Evolutionary conservation across 2,888 invertebrate species (phyloP), one percentile per base, ranked within the genome.

Genomic region (Eulithis testata): DNA sequence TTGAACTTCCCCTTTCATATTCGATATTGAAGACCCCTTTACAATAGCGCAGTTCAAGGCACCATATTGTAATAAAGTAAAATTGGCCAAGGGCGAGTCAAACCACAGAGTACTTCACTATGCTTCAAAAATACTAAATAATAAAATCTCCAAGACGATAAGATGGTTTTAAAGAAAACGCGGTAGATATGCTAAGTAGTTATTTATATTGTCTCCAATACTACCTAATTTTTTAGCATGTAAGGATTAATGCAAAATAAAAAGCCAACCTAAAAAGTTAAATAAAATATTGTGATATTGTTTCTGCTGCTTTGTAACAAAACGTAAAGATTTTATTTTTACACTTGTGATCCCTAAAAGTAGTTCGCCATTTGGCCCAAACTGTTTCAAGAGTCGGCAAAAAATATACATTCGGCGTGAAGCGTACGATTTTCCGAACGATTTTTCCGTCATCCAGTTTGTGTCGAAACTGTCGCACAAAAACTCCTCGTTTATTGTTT

Each of bases 41-140:
- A 53, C 60, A 53, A 49, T 53, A 56, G 60, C 59, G 12, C 59
- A 59, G 53, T 60, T 57, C 45, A 56, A 31, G 50, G 66, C 66
- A 54, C 66, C 60, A 63, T 67, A 67, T 67, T 63, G 63, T 64
- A 67, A 63, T 67, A 67, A 53, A 60, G 66, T 57, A 60, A 21
- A 9, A 49, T 21, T 49, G 49, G 21, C 8, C 21, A 49, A 49
- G 49, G 21, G 21, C 21, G 49, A 21, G 49, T 49, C 11, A 9
- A 21, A 49, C 49, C 2, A 47, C 12, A 6, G 5, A 6, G 8
- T 7, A 12, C 40, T 11, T 9, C 40, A 8, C 6, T 8, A 0
- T 40, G 7, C 9, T 9, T 40, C 31, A 4, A 31, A 6, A 4
- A 8, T n/a, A 9, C 37, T 40, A 4, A 6, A 40, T 3, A 40